A percentile compares a stretch with the other conserved stretches of the same genome.
Conservation (phyloP, 2,888 invertebrate genomes). For the Aleiodes alternator region DNA sequence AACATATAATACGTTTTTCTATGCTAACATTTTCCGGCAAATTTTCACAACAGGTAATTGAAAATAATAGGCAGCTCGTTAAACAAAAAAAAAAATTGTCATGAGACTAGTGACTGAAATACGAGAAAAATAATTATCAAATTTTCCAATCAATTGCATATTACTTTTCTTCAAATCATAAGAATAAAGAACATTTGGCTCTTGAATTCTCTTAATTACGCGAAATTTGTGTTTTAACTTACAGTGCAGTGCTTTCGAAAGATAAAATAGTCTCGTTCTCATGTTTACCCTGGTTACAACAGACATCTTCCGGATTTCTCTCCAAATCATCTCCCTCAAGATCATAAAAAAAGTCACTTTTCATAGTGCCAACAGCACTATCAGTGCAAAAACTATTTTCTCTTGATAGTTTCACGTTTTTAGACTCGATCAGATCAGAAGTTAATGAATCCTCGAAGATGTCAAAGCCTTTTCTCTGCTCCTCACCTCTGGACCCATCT, state of each 20-base stretch:
- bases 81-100: conserved; percentile 12
- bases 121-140: no score
- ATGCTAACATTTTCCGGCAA: conserved; percentile 5
- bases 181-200: neutral
- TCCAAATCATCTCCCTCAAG: conserved; percentile 69
- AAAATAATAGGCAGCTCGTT: neutral
- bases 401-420: conserved; percentile 63
- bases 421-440: conserved; percentile 27
- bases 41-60: conserved; percentile 17
- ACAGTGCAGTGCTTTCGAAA: conserved; percentile 72
- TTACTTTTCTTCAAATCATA: no score
- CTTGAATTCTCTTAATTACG: neutral
- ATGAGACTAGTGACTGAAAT: no score
- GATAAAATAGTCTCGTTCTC: conserved; percentile 66
- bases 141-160: no score
- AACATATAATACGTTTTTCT: conserved; percentile 21
- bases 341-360: conserved; percentile 72
- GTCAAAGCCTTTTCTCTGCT: neutral
- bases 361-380: conserved; percentile 73
- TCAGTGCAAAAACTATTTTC: conserved; percentile 72
- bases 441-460: no score
- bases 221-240: conserved; percentile 45
- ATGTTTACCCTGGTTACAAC: conserved; percentile 66
- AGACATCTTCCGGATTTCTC: conserved; percentile 66
- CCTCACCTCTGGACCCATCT: neutral